Conservation (phyloP, 1,140 invertebrate genomes). For the Diuraphis noxia region DNA sequence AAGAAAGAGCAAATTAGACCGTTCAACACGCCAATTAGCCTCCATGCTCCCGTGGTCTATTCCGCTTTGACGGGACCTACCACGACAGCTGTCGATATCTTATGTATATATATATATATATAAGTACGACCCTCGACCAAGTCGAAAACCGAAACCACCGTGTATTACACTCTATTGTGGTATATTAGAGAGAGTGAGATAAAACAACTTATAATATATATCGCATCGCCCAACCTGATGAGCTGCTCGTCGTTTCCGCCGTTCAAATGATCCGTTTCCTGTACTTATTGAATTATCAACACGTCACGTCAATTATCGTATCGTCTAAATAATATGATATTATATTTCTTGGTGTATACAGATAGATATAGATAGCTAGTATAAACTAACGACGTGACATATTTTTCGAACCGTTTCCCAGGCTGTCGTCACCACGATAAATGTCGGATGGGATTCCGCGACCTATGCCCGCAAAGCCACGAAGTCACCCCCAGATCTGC, state of each 20-base stretch:
- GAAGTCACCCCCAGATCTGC: neutral
- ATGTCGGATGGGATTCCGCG: neutral
- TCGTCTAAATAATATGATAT: neutral
- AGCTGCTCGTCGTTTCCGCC: slow-evolving; percentile 3
- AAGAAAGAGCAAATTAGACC: neutral
- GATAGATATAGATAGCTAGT: neutral
- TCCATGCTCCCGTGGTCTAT: slow-evolving; percentile 31
- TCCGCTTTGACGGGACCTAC: neutral
- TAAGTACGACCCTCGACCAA: neutral
- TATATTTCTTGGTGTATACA: neutral
- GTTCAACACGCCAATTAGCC: slow-evolving; percentile 42
- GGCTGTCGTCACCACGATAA: neutral
- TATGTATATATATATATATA: neutral
- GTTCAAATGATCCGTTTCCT: slow-evolving; percentile 41
- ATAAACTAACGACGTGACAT: neutral
- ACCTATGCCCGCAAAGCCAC: neutral
- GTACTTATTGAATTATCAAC: slow-evolving; percentile 49
- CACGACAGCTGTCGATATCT: slow-evolving; percentile 24
- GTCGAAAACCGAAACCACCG: neutral
- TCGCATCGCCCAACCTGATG: neutral
- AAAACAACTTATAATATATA: neutral
- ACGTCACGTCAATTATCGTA: slow-evolving; percentile 39
- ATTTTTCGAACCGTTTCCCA: slow-evolving; percentile 21
- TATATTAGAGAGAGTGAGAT: neutral
- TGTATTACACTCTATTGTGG: neutral